Evolutionary conservation across 1,140 invertebrate species (phyloP), one percentile per base, ranked within the genome.

Genomic region (Saccostrea cuccullata): DNA sequence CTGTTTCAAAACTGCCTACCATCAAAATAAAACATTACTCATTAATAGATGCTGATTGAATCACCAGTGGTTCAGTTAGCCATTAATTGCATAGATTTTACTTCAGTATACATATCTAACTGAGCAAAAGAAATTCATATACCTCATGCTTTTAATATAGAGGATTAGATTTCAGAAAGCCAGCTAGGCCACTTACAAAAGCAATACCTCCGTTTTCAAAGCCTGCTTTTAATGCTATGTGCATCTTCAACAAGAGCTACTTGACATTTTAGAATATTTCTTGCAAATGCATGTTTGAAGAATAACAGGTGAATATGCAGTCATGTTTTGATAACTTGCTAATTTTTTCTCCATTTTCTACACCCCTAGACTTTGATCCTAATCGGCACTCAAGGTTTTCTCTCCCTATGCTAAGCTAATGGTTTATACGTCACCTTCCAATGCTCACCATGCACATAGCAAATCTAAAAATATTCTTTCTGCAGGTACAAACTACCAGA

Each of bases 251-350:
- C 30, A 36, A 12, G 26, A 77, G 11, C 70, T 36, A 11, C 23
- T 77, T 12, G 30, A 77, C 26, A 30, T 77, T 77, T 77, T 30
- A 12, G 15, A 64, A 47, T 20, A n/a, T 20, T 23, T 67, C 60
- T 67, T 67, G 20, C 60, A 67, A 20, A 67, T n/a, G 47, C n/a
- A 67, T 20, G 30, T 17, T 77, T 77, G 70, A 77, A 36, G 70
- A 77, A 77, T 30, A 77, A 36, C 70, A 77, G 70, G 70, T 77
- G 70, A 77, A 77, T 77, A 23, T 30, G 70, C 30, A 30, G 70
- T 77, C 70, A 77, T 77, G 70, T 77, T 77, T 77, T 77, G 70
- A 77, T 77, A 77, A 36, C 70, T 77, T 77, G 70, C 70, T 77
- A 77, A 77, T 77, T 77, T 77, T 64, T 77, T 36, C 70, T 77